Conservation (phyloP, 2,797 vertebrate species). For the Chaenodraco wilsoni region DNA sequence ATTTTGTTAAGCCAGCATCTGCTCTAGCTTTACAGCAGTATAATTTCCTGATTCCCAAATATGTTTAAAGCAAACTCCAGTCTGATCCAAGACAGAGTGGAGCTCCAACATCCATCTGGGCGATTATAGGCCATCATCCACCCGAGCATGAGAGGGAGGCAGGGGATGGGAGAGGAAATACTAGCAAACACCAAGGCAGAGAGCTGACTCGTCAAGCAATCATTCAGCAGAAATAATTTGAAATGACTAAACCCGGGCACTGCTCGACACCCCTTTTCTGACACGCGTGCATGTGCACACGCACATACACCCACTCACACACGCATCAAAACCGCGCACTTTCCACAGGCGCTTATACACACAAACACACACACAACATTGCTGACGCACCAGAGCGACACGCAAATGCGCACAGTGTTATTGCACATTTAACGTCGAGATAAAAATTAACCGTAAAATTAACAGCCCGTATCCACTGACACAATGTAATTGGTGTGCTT, state of each 20-base stretch:
- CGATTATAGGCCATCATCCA: conserved; percentile 64
- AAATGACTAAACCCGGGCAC: conserved; percentile 60
- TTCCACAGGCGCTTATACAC: conserved; percentile 5
- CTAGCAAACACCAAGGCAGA: conserved; percentile 36
- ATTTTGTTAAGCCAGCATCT: conserved; percentile 27
- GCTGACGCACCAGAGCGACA: conserved; percentile 60
- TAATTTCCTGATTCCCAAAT: conserved; percentile 49
- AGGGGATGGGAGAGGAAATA: conserved; percentile 34
- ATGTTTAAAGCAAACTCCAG: conserved; percentile 47
- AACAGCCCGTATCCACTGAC: neutral
- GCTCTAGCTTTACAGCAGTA: conserved; percentile 57
- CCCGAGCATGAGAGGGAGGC: conserved; percentile 35
- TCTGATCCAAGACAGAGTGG: conserved; percentile 49
- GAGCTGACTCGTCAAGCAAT: conserved; percentile 58
- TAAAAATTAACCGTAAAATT: conserved; percentile 34
- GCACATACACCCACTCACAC: conserved; percentile 28
- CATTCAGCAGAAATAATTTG: conserved; percentile 73
- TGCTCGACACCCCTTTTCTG: conserved; percentile 28
- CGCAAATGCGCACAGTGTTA: conserved; percentile 52
- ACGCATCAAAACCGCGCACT: conserved; percentile 15
- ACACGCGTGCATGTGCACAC: conserved; percentile 24
- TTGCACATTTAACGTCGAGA: conserved; percentile 39
- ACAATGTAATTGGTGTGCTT: conserved; percentile 1
- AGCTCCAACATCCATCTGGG: conserved; percentile 65
- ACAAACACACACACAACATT: conserved; percentile 19